Percentiles rank a stretch among this genome's conserved stretches.
Conservation (phyloP, 2,888 invertebrate species). For the Acronicta alni region DNA sequence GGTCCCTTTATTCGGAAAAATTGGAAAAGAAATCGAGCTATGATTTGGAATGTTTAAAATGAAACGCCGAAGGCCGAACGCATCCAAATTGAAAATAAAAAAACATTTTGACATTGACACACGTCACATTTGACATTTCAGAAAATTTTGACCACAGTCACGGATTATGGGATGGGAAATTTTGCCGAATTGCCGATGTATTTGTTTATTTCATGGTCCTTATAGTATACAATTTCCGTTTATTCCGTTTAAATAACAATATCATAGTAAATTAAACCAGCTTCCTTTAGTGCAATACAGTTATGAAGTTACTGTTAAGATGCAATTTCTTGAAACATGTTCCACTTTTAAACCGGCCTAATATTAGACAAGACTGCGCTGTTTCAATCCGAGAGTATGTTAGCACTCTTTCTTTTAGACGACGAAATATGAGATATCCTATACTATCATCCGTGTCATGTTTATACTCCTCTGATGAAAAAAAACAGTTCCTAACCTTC, state of each 20-base stretch:
- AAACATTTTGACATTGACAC: slow-evolving; percentile 1
- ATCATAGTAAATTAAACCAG: neutral
- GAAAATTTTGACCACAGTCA: no score
- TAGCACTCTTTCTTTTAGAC: slow-evolving; percentile 57
- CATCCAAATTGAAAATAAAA: no score
- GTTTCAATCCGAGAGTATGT: slow-evolving; percentile 59
- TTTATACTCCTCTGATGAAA: slow-evolving; percentile 77
- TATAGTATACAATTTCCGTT: slow-evolving; percentile 13
- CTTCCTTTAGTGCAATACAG: slow-evolving; percentile 1
- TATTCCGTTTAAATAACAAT: slow-evolving; percentile 19
- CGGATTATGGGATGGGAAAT: neutral
- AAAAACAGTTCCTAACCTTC: slow-evolving; percentile 78
- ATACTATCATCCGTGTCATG: slow-evolving; percentile 64
- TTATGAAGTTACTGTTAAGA: slow-evolving; percentile 72
- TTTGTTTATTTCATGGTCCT: slow-evolving; percentile 2
- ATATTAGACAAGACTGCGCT: slow-evolving; percentile 56
- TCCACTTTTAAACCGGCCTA: slow-evolving; percentile 59
- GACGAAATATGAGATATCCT: slow-evolving; percentile 57
- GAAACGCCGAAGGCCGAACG: no score
- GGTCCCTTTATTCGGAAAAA: no score
- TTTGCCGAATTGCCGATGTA: slow-evolving; percentile 1
- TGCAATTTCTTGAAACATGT: slow-evolving; percentile 67
- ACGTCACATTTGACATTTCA: slow-evolving; percentile 18
- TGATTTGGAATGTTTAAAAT: no score
- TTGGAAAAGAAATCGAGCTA: no score